Evolutionary conservation across 2,797 vertebrate species (phyloP).

Genomic region (Hippocampus kuda): DNA sequence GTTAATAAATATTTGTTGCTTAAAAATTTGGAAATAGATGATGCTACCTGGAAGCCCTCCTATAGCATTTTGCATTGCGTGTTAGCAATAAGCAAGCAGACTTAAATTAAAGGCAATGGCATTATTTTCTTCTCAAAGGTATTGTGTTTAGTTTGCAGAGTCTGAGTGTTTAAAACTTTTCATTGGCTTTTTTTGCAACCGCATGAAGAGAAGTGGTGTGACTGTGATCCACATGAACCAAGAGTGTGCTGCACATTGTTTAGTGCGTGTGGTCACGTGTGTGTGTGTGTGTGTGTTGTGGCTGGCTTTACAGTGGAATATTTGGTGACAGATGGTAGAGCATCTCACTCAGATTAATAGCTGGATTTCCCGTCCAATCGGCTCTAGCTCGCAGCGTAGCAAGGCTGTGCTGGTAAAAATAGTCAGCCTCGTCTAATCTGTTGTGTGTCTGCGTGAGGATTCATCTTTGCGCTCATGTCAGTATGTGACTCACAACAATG

Average conservation of each 20-base stretch:
- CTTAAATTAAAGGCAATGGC: too few species aligned
- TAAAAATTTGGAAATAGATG: background rate
- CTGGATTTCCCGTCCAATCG: conserved; percentile 65
- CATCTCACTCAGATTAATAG: conserved; percentile 70
- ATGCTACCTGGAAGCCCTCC: background rate
- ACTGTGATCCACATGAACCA: background rate
- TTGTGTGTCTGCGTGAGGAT: conserved; percentile 19
- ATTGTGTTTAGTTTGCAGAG: background rate
- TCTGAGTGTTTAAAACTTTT: background rate
- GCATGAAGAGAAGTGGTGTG: background rate
- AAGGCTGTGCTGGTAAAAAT: conserved; percentile 65
- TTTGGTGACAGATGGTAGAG: conserved; percentile 66
- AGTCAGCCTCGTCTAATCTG: conserved; percentile 63
- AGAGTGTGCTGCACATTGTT: background rate
- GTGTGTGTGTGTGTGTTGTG: conserved; percentile 21
- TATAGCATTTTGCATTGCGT: background rate
- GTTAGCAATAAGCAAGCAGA: too few species aligned
- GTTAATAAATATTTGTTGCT: background rate
- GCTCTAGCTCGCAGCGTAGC: conserved; percentile 53
- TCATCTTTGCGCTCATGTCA: conserved; percentile 13
- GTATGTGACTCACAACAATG: background rate
- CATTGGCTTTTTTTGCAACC: background rate
- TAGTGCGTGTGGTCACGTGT: conserved; percentile 6
- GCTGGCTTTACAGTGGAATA: conserved; percentile 34
- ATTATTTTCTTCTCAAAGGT: background rate